Percentiles rank a stretch among this genome's conserved stretches.
phyloP scores from a whole-genome alignment of 2,797 vertebrate genomes.

The Tauraco hartlaubi region DNA sequence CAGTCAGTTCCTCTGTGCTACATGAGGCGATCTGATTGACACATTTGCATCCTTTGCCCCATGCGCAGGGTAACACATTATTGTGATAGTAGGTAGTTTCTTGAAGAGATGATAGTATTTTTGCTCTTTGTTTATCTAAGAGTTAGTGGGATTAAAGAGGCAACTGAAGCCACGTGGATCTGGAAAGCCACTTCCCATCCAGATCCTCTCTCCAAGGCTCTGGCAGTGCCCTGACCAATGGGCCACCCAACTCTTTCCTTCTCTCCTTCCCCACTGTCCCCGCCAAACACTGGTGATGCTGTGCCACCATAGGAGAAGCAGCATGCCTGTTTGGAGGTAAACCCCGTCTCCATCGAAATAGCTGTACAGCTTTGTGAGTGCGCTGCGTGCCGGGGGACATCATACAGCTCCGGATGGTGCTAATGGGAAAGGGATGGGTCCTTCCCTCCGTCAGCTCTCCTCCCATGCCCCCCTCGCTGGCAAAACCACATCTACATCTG shows the following conservation, averaged over 20 bases:
- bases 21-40: neutral
- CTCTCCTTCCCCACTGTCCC: neutral
- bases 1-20: neutral
- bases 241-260: neutral
- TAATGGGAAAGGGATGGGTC: neutral
- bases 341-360: accelerated
- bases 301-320: neutral
- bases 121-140: neutral
- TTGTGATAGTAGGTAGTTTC: neutral
- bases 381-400: accelerated
- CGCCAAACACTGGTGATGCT: neutral
- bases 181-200: neutral
- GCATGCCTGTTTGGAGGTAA: neutral
- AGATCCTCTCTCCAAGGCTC: neutral
- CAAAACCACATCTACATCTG: neutral
- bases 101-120: neutral
- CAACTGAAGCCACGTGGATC: neutral
- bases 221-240: neutral
- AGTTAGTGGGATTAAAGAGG: neutral
- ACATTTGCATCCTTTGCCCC: neutral
- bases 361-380: neutral
- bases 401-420: accelerated
- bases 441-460: neutral
- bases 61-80: accelerated
- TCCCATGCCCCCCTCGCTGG: neutral